Percentiles rank a stretch among this genome's conserved stretches.
Conservation (phyloP, 1,140 invertebrate species). For the Dendroctonus valens region DNA sequence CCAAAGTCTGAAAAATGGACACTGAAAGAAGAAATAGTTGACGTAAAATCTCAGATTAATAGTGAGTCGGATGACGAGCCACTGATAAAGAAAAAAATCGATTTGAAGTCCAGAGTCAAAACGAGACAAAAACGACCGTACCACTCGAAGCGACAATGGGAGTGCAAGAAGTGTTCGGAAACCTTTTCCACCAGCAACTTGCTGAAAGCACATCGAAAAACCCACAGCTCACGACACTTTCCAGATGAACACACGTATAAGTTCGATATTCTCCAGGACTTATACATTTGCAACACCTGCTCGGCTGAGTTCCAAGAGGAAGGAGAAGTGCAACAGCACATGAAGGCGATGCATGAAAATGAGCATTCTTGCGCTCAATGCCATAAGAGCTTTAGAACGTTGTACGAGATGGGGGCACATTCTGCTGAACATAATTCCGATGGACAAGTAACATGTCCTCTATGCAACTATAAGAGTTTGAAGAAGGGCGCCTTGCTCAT, state of each 20-base stretch:
- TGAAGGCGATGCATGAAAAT: slow-evolving; percentile 43
- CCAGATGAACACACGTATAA: slow-evolving; percentile 32
- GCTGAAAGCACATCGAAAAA: slow-evolving; percentile 31
- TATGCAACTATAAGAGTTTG: slow-evolving; percentile 34
- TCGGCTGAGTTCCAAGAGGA: slow-evolving; percentile 30
- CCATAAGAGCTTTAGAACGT: slow-evolving; percentile 25
- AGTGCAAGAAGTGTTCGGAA: slow-evolving; percentile 36
- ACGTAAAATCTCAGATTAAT: too few relatives aligned
- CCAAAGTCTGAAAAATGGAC: too few relatives aligned
- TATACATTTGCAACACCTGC: slow-evolving; percentile 38
- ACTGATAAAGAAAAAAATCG: too few relatives aligned
- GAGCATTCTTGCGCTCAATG: slow-evolving; percentile 33
- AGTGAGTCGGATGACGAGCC: too few relatives aligned
- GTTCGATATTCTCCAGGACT: slow-evolving; percentile 30
- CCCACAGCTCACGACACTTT: slow-evolving; percentile 15
- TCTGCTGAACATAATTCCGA: slow-evolving; percentile 21
- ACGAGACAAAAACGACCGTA: too few relatives aligned
- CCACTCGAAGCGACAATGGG: slow-evolving; percentile 8
- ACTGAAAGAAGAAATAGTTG: too few relatives aligned
- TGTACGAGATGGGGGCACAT: slow-evolving; percentile 35
- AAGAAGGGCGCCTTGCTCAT: slow-evolving; percentile 28
- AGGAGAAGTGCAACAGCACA: slow-evolving; percentile 36
- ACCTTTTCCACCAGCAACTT: slow-evolving; percentile 21
- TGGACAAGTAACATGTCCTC: slow-evolving; percentile 30
- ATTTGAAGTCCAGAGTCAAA: too few relatives aligned